Conservation (phyloP, 2,888 invertebrate species). For the Blera fallax region DNA sequence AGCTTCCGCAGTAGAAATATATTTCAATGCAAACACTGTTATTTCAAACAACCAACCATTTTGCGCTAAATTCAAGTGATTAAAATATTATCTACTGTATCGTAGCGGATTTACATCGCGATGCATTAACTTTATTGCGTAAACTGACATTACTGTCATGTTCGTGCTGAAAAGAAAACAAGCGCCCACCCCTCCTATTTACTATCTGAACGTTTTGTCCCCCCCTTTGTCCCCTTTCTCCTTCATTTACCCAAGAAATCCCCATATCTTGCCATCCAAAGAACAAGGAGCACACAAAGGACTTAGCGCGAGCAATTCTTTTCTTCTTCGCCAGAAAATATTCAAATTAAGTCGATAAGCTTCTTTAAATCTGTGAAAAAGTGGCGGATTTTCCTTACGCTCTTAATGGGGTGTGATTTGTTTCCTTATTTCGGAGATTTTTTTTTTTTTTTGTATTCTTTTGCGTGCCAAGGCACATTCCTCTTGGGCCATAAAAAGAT, state of each 20-base stretch:
- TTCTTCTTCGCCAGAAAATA: slow-evolving; percentile 63
- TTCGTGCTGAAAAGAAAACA: slow-evolving; percentile 54
- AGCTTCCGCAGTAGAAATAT: background rate
- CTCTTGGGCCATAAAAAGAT: slow-evolving; percentile 78
- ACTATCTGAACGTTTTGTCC: slow-evolving; percentile 10
- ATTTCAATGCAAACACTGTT: background rate
- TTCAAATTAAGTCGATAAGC: slow-evolving; percentile 78
- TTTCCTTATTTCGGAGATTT: slow-evolving; percentile 56
- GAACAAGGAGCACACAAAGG: slow-evolving; percentile 50
- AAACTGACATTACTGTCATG: slow-evolving; percentile 69
- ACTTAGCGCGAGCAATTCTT: slow-evolving; percentile 48
- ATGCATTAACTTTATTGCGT: slow-evolving; percentile 69
- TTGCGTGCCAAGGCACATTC: slow-evolving; percentile 43
- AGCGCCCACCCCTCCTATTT: slow-evolving; percentile 19
- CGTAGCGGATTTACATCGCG: slow-evolving; percentile 53
- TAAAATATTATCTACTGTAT: slow-evolving; percentile 63
- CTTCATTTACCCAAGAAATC: slow-evolving; percentile 43
- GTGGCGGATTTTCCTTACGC: slow-evolving; percentile 75
- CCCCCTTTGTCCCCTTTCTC: slow-evolving; percentile 21
- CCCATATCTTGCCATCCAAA: slow-evolving; percentile 36
- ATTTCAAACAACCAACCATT: background rate
- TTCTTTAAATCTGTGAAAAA: slow-evolving; percentile 81
- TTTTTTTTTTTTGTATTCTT: slow-evolving; percentile 35
- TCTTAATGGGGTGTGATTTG: slow-evolving; percentile 72
- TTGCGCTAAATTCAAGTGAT: slow-evolving; percentile 45